Evolutionary conservation across 1,140 invertebrate species (phyloP), one percentile per base, ranked within the genome.

Genomic region (Nasonia giraulti): DNA sequence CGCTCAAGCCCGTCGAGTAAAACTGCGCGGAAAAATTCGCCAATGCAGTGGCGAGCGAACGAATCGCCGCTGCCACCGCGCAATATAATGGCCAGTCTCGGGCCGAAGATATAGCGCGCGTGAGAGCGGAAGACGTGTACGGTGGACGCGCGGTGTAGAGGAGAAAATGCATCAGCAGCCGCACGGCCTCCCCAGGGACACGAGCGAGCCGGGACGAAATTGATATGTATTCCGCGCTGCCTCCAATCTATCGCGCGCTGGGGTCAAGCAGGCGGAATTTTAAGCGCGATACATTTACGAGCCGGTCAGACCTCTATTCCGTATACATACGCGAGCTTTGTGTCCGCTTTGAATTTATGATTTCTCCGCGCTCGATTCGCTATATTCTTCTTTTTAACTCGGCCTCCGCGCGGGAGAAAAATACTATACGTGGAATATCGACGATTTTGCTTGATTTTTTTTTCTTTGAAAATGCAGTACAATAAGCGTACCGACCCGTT

Each of bases 211-310:
- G 86, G 87, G 89, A 88, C 88, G 87, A 92, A 93, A 93, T 93
- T 93, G 92, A 93, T 93, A 93, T 93, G 92, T 93, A 93, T 93
- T 93, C 90, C 91, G 88, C 87, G 90, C 90, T 88, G 88, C 89
- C 89, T 92, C 91, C 92, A 93, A 93, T 93, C 92, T 93, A 93
- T 92, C 91, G 92, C 87, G 92, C 87, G 23, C 82, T 10, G 33
- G 90, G 92, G 92, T 93, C 92, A 93, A 93, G 92, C 92, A 91
- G 89, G 89, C 92, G 89, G 92, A 93, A 93, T 93, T 93, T 93
- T 92, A 93, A 93, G 89, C 90, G 90, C 88, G 89, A 88, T 90
- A 90, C 87, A 84, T 80, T 86, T 86, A 86, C 80, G 75, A 80
- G 80, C 62, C 20, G 14, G 71, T 23, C 69, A 77, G 71, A 68